Conservation (phyloP, 2,888 invertebrate genomes). For the Eucera pruinosa region DNA sequence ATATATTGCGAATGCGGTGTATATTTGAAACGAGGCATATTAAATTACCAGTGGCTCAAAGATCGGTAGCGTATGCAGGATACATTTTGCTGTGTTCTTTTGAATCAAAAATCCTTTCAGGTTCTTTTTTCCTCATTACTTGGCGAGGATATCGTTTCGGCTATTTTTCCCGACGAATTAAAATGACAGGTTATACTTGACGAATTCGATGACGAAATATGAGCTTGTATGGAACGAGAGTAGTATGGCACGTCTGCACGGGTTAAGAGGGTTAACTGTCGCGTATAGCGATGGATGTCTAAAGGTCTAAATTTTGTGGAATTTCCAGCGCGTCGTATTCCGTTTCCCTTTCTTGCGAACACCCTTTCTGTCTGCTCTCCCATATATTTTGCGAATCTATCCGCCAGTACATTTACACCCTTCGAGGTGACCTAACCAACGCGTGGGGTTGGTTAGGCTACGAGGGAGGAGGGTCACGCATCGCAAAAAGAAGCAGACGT, state of each 20-base stretch:
- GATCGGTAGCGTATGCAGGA: no score
- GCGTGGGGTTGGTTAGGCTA: conserved; percentile 40
- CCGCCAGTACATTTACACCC: conserved; percentile 60
- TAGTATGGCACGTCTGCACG: conserved; percentile 51
- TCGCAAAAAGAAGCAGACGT: conserved; percentile 45
- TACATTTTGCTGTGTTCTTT: background rate
- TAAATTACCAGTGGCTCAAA: background rate
- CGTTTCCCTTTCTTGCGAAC: conserved; percentile 24
- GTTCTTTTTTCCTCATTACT: background rate
- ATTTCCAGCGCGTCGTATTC: conserved; percentile 62
- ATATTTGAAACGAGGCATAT: no score
- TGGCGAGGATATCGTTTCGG: conserved; percentile 16
- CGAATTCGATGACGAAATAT: conserved; percentile 42
- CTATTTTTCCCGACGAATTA: conserved; percentile 10
- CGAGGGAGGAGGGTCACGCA: conserved; percentile 45
- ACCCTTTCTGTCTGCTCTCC: conserved; percentile 36
- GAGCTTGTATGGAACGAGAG: conserved; percentile 40
- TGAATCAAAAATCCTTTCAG: conserved; percentile 1
- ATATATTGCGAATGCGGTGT: background rate
- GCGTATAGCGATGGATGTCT: conserved; percentile 72
- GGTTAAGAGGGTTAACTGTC: conserved; percentile 59
- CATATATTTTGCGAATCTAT: conserved; percentile 63
- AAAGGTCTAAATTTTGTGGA: conserved; percentile 71
- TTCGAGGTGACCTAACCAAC: conserved; percentile 40
- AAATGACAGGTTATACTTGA: conserved; percentile 52